Percentiles rank a stretch among this genome's conserved stretches.
These are phyloP conservation scores for Caenorhabditis briggsae DNA, from an alignment of 1,140 invertebrate species.

Conservation along the genomic window DNA sequence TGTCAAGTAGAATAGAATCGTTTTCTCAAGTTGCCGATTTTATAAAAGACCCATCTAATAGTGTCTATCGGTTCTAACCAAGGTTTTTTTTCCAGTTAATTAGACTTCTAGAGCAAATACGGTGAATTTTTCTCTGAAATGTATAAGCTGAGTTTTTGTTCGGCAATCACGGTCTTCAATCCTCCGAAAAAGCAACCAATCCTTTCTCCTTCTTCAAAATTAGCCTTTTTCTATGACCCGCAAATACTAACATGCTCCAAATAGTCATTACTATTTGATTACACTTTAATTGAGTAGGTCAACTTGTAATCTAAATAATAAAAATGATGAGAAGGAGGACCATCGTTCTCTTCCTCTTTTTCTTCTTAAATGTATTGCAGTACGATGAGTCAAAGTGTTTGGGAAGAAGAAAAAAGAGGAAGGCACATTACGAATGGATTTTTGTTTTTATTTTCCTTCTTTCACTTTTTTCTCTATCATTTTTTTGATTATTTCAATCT, in stretches of 20 bases:
- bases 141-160: too few species aligned
- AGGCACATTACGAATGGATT: constrained; percentile 51
- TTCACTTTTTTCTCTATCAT: neutral
- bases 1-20: too few species aligned
- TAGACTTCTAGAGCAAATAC: too few species aligned
- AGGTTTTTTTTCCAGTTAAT: too few species aligned
- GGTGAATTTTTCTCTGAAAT: too few species aligned
- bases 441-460: constrained; percentile 39
- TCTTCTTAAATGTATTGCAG: constrained; percentile 20
- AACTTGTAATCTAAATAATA: constrained; percentile 5
- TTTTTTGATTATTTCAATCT: constrained; percentile 45
- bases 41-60: too few species aligned
- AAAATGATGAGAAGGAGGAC: neutral
- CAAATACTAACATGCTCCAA: too few species aligned
- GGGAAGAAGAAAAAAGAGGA: neutral
- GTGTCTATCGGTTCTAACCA: neutral
- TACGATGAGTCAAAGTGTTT: constrained; percentile 43
- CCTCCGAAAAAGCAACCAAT: too few species aligned
- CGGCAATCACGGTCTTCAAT: too few species aligned
- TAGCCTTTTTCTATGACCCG: too few species aligned
- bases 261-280: neutral
- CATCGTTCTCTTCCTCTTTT: neutral
- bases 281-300: constrained; percentile 7
- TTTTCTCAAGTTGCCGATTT: too few species aligned
- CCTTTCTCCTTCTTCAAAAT: too few species aligned